Conservation (phyloP, 2,113 vertebrate genomes). For the Donacobius atricapilla region DNA sequence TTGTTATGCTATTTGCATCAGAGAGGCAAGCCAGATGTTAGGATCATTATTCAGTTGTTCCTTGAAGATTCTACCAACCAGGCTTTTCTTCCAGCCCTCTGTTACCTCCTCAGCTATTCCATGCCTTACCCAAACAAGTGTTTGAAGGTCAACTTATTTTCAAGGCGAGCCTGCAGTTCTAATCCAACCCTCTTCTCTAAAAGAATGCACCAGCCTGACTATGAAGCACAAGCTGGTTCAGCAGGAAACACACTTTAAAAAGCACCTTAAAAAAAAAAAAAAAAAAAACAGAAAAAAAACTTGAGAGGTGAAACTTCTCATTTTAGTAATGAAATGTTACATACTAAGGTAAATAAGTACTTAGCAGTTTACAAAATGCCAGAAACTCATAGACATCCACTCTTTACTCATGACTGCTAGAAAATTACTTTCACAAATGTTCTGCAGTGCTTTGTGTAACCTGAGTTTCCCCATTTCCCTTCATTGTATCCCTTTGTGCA, state of each 20-base stretch:
- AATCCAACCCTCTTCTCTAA: background rate
- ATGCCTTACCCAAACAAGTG: background rate
- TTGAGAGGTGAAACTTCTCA: background rate
- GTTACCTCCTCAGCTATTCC: background rate
- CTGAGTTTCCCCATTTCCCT: constrained; percentile 23
- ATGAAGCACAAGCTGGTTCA: background rate
- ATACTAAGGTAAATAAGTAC: background rate
- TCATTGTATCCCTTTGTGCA: background rate
- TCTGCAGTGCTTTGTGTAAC: constrained; percentile 18
- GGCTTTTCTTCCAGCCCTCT: background rate
- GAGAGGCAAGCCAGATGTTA: background rate
- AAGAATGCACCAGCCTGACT: background rate
- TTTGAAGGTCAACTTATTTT: background rate
- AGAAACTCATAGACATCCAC: background rate
- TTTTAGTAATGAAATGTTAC: background rate
- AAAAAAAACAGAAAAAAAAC: background rate
- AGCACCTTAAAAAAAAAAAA: background rate
- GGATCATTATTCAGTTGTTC: background rate
- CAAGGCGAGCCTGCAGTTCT: background rate
- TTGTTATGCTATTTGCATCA: background rate
- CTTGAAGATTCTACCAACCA: background rate
- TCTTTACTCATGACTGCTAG: background rate
- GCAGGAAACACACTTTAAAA: background rate
- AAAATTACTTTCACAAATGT: constrained; percentile 34
- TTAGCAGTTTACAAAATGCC: background rate